A percentile compares a stretch with the other conserved stretches of the same genome.
Conservation (phyloP, 1,140 invertebrate species). For the Temnothorax nylanderi region DNA sequence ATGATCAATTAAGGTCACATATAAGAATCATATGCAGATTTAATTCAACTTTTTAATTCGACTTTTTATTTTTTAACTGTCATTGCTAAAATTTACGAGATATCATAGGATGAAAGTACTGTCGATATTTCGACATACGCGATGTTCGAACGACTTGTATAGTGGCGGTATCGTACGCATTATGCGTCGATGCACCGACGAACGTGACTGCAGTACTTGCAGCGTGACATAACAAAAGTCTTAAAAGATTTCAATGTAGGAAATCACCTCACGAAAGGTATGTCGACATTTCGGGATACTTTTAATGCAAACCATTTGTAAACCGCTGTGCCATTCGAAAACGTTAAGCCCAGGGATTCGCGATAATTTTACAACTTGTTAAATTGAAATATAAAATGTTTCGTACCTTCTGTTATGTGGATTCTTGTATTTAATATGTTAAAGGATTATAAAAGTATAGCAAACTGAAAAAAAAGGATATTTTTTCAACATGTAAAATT, state of each 20-base stretch:
- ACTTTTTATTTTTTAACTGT: not conserved
- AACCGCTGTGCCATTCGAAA: not conserved
- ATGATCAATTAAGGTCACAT: not conserved
- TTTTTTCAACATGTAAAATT: too few species aligned
- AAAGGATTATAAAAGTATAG: too few species aligned
- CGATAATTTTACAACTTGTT: not conserved
- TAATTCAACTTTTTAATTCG: too few species aligned
- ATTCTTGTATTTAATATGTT: too few species aligned
- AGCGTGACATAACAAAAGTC: not conserved
- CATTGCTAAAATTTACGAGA: not conserved
- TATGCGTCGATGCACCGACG: not conserved
- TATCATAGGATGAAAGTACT: constrained; percentile 20
- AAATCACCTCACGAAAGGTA: not conserved
- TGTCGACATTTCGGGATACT: constrained; percentile 20
- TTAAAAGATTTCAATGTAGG: not conserved
- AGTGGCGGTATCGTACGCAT: not conserved
- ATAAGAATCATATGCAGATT: not conserved
- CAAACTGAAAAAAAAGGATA: too few species aligned
- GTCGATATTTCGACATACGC: constrained; percentile 59
- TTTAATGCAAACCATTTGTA: not conserved
- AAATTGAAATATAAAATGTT: not conserved
- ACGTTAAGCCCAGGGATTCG: not conserved
- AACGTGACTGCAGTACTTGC: constrained; percentile 23
- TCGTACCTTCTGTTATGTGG: not conserved
- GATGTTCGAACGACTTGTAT: constrained; percentile 48